phyloP scores from a whole-genome alignment of 2,113 vertebrate species.

The Plecturocebus donacophilus region DNA sequence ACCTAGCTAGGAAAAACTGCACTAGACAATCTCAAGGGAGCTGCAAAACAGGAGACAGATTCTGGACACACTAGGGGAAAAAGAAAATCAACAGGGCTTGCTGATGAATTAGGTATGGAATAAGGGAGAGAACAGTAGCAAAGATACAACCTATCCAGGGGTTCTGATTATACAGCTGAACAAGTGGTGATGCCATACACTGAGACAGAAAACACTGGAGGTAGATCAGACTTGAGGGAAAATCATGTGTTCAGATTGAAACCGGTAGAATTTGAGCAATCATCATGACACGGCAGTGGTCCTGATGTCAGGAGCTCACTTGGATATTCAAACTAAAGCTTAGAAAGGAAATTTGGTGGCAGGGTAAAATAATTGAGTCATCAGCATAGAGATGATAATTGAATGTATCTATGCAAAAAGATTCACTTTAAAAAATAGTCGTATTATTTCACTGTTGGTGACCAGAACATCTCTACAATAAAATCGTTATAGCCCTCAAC shows the following conservation, averaged over 20 bases:
- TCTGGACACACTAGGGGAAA: background rate
- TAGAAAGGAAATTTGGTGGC: background rate
- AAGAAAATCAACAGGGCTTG: background rate
- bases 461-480: background rate
- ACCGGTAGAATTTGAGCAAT: background rate
- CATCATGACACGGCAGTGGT: background rate
- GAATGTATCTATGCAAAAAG: background rate
- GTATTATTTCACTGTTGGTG: conserved; percentile 23
- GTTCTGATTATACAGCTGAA: background rate
- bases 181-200: background rate
- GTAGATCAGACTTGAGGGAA: background rate
- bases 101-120: background rate
- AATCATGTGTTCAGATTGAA: background rate
- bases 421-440: background rate
- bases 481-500: conserved; percentile 32
- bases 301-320: background rate
- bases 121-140: background rate
- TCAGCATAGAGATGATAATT: background rate
- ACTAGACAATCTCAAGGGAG: background rate
- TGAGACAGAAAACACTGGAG: background rate
- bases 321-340: background rate
- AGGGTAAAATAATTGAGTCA: background rate
- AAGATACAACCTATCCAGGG: background rate
- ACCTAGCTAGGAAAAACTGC: background rate
- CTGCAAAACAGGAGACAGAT: background rate